Percentiles rank a stretch among this genome's conserved stretches.
phyloP scores from a whole-genome alignment of 2,888 invertebrate genomes.

The Meloe dianella region DNA sequence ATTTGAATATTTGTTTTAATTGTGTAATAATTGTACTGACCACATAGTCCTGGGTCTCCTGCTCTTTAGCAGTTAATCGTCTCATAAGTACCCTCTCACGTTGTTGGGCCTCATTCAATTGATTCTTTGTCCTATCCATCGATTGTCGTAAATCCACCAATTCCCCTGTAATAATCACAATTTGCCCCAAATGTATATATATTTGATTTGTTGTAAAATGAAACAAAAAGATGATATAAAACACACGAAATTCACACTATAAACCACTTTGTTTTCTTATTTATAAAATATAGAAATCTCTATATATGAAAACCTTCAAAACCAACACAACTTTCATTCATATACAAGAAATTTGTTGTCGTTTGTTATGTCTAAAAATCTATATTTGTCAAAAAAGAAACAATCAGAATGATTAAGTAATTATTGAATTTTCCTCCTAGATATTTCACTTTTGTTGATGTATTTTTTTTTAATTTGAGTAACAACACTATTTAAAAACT shows the following conservation, averaged over 20 bases:
- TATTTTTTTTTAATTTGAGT: neutral
- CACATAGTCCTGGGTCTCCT: constrained; percentile 95
- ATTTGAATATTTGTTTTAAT: constrained; percentile 47
- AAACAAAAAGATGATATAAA: neutral
- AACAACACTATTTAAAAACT: constrained; percentile 14
- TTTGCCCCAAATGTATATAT: constrained; percentile 25
- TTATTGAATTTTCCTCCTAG: too few relatives aligned
- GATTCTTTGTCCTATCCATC: constrained; percentile 80
- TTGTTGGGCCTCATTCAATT: constrained; percentile 85
- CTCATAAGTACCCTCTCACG: constrained; percentile 92
- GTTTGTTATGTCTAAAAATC: too few relatives aligned
- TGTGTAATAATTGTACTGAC: constrained; percentile 66
- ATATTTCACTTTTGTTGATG: neutral
- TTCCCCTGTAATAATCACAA: constrained; percentile 66
- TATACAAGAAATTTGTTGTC: too few relatives aligned
- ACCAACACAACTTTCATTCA: too few relatives aligned
- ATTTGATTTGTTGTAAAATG: neutral
- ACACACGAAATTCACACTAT: neutral
- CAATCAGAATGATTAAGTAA: too few relatives aligned
- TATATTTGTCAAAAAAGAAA: too few relatives aligned
- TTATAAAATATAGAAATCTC: too few relatives aligned
- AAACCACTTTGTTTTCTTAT: too few relatives aligned
- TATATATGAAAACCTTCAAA: too few relatives aligned
- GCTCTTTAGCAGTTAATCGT: constrained; percentile 92
- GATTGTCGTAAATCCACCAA: constrained; percentile 75